Conservation (phyloP, 2,113 vertebrate genomes). For the Chaetorhynchus papuensis region DNA sequence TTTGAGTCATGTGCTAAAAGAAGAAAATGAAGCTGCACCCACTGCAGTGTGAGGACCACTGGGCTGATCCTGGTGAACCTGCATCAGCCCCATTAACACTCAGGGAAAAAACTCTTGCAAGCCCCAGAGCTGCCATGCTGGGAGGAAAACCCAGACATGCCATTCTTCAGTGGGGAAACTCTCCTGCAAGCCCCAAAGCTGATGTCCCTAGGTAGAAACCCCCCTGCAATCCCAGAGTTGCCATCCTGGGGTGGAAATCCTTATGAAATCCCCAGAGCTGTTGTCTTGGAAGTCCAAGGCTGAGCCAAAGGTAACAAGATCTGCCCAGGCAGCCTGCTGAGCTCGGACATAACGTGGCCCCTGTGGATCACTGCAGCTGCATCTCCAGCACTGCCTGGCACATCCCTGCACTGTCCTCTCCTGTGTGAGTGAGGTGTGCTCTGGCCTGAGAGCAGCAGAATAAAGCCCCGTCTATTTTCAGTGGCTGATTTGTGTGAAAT, state of each 20-base stretch:
- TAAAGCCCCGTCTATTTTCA: background rate
- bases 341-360: rapidly evolving
- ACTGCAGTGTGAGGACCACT: background rate
- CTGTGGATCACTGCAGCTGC: background rate
- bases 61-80: background rate
- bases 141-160: background rate
- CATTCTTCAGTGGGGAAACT: background rate
- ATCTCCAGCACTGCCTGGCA: background rate
- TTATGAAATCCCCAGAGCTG: background rate
- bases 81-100: rapidly evolving
- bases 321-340: background rate
- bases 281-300: background rate
- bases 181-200: background rate
- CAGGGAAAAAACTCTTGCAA: background rate
- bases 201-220: background rate
- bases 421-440: background rate
- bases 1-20: background rate
- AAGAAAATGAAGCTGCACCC: background rate
- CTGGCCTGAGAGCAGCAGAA: background rate
- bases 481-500: background rate
- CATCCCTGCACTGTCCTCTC: background rate
- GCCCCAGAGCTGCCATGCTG: background rate
- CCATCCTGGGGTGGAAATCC: background rate
- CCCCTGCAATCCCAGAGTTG: background rate
- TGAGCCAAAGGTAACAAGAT: background rate